Evolutionary conservation across 2,888 invertebrate genomes (phyloP).

Genomic region (Fragum fragum): DNA sequence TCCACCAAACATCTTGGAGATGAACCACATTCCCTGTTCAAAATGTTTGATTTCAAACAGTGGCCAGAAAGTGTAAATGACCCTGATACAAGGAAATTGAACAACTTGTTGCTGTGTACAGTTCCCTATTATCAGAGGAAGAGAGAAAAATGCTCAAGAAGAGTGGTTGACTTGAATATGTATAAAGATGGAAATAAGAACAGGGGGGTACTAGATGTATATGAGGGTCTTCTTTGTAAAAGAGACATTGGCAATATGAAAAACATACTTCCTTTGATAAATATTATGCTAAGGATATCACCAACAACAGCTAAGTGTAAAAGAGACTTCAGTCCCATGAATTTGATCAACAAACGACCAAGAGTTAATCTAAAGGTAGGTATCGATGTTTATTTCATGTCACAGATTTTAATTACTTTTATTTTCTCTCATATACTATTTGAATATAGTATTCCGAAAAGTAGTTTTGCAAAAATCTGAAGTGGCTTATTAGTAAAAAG

Average conservation of each 20-base stretch:
- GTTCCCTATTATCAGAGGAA: not conserved
- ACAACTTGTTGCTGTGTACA: not conserved
- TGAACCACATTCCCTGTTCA: slow-evolving; percentile 19
- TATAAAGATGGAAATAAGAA: slow-evolving; percentile 13
- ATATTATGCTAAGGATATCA: slow-evolving; percentile 18
- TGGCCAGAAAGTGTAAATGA: slow-evolving; percentile 8
- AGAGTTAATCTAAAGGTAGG: no score
- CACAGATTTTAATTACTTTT: no score
- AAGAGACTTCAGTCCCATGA: not conserved
- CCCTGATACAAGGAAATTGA: slow-evolving; percentile 20
- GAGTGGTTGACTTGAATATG: slow-evolving; percentile 27
- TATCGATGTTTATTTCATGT: no score
- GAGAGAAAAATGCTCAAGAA: slow-evolving; percentile 19
- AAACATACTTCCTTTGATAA: not conserved
- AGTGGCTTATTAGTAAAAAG: no score
- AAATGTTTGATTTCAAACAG: not conserved
- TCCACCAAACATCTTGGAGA: slow-evolving; percentile 6
- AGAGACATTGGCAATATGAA: slow-evolving; percentile 4
- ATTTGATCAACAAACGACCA: not conserved
- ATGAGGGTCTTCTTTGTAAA: slow-evolving; percentile 7
- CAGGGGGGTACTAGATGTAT: not conserved
- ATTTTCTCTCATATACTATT: no score
- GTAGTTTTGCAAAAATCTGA: no score
- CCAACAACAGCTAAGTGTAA: slow-evolving; percentile 10
- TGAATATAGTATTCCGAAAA: no score